These are phyloP conservation scores for Bos indicus DNA, from an alignment of 2,113 vertebrate species.

Conservation along the genomic window DNA sequence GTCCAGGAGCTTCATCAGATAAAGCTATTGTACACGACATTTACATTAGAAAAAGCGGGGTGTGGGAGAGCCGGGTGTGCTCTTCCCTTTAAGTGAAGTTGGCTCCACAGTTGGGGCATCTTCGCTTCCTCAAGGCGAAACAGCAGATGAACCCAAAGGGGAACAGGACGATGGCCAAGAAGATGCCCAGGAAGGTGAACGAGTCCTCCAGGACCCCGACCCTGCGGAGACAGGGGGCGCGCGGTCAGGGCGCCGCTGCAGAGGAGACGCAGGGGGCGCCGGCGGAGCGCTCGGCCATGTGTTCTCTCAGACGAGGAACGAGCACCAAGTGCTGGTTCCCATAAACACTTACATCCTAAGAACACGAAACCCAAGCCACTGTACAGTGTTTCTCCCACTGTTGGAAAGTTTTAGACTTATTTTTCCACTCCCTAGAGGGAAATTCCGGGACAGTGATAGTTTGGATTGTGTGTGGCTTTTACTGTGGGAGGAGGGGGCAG, in stretches of 20 bases:
- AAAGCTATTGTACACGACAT: conserved; percentile 85
- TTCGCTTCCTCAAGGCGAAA: conserved; percentile 94
- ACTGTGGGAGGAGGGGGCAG: too few relatives aligned
- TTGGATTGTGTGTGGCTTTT: not conserved
- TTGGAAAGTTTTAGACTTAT: not conserved
- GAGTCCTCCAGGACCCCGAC: conserved; percentile 98
- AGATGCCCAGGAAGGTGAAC: conserved; percentile 96
- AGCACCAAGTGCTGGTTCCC: not conserved
- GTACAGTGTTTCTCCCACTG: not conserved
- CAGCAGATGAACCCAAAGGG: conserved; percentile 98
- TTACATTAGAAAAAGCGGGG: conserved; percentile 84
- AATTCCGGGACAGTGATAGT: not conserved
- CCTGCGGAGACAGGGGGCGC: conserved; percentile 75
- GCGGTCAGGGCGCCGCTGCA: accelerated
- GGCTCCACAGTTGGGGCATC: conserved; percentile 97
- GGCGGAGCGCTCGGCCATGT: not conserved
- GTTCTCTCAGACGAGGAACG: not conserved
- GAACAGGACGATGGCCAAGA: conserved; percentile 97
- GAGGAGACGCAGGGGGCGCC: accelerated
- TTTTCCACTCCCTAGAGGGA: not conserved
- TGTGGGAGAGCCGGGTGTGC: conserved; percentile 59
- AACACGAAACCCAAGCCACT: not conserved
- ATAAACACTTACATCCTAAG: not conserved
- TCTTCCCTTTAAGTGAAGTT: conserved; percentile 91
- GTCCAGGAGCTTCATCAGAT: conserved; percentile 77